Base-by-base conservation (phyloP, 2,113 vertebrate species). In the Ginglymostoma cirratum region DNA sequence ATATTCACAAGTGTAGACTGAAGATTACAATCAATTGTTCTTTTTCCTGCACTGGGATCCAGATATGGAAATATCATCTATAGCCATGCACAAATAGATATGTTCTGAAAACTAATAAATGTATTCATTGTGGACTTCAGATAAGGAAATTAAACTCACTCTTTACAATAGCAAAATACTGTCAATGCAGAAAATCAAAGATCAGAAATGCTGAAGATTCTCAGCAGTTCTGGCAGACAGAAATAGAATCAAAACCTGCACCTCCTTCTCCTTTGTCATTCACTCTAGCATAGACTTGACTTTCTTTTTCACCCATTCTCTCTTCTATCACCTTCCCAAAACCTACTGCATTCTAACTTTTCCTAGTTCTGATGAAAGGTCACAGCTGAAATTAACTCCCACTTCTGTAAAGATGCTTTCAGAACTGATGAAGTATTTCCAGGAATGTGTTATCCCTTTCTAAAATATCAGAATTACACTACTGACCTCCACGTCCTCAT, bases 11-110 rank as follows among this genome's bases (percentile, higher is more conserved):
- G 42, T 69, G 42, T 12, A 34, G 69, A 17, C 24, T 94, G 69
- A 52, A 95, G 94, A 95, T 95, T 52, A 23, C 42, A 95, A 95
- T 95, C 67, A 95, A 72, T 95, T 95, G 45, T 48, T 34, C 45
- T 48, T 30, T 45, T 69, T 95, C 10, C 67, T 48, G 42, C 3
- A 23, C 30, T 15, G 67, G 19, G 12, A 48, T 72, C 38, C 66
- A 92, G 38, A 72, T 72, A 70, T 48, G 67, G 65, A 95, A 42
- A 24, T 21, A 95, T 48, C 27, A 8, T 24, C 8, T 70, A 27
- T 95, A 48, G 34, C 45, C 72, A 72, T 72, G 72, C 30, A 52
- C 72, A 19, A 42, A 52, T 66, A 52, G 24, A 52, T 72, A 45
- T 70, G 69, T 6, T 76, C 94, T 7, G 24, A 23, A 76, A 15